Evolutionary conservation across 1,140 invertebrate genomes (phyloP).

Genomic region (Achatina immaculata): DNA sequence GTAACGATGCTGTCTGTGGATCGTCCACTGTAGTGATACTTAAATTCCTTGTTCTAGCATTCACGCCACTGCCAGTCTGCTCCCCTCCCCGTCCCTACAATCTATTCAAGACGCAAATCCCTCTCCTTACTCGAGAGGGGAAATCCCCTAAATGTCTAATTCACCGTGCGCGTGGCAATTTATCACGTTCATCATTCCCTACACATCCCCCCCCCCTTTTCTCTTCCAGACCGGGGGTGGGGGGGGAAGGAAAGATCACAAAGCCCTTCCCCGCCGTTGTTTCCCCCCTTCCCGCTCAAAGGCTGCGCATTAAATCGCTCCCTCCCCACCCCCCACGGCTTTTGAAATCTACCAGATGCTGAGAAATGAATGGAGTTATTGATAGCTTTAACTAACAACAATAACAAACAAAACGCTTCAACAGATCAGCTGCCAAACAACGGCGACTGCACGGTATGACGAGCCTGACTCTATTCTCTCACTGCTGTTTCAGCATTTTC

Average conservation of each 20-base stretch:
- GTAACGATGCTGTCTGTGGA: too few relatives aligned
- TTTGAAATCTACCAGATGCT: slow-evolving; percentile 6
- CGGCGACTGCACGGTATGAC: not conserved
- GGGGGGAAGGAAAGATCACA: too few relatives aligned
- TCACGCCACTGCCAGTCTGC: too few relatives aligned
- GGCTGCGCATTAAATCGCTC: slow-evolving; percentile 1
- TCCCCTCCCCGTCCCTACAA: not conserved
- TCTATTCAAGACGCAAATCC: not conserved
- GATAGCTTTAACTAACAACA: slow-evolving; percentile 16
- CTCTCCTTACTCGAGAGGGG: not conserved
- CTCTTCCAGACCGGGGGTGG: too few relatives aligned
- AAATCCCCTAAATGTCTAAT: slow-evolving; percentile 4
- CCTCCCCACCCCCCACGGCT: not conserved
- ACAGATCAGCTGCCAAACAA: slow-evolving; percentile 11
- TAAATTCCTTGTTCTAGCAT: too few relatives aligned
- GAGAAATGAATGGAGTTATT: slow-evolving; percentile 1
- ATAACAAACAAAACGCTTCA: not conserved
- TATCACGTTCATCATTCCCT: slow-evolving; percentile 4
- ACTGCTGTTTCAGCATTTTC: too few relatives aligned
- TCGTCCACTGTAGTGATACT: too few relatives aligned
- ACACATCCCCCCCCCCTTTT: not conserved
- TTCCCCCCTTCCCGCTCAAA: slow-evolving; percentile 12
- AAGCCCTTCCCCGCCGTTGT: not conserved
- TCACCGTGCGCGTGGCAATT: not conserved
- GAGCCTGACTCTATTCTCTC: too few relatives aligned